These are phyloP conservation scores for Knipowitschia caucasica DNA, from an alignment of 2,797 vertebrate species.

Conservation along the genomic window DNA sequence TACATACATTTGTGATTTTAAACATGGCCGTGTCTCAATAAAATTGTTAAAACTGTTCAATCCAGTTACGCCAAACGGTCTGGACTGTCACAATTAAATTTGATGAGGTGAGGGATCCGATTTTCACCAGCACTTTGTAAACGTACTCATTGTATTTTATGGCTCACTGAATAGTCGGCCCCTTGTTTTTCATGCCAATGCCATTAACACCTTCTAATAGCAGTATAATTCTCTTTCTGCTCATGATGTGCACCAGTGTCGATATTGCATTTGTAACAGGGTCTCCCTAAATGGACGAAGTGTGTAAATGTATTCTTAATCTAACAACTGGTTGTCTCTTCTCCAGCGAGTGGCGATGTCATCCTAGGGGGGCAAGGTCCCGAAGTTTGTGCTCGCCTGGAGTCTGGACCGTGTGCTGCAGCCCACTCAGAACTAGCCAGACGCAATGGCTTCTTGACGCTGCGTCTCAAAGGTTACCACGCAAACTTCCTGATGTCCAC, in stretches of 20 bases:
- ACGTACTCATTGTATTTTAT: background rate
- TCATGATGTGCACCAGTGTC: background rate
- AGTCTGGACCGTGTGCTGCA: constrained; percentile 85
- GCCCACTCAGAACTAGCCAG: constrained; percentile 86
- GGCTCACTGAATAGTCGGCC: background rate
- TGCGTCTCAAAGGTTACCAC: constrained; percentile 86
- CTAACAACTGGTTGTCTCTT: constrained; percentile 1
- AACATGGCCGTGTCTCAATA: no score
- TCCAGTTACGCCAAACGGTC: no score
- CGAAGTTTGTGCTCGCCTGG: constrained; percentile 86
- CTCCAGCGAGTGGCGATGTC: constrained; percentile 28
- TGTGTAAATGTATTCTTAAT: background rate
- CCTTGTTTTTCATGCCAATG: background rate
- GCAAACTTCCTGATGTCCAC: constrained; percentile 90
- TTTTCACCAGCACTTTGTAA: no score
- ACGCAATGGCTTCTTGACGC: constrained; percentile 93
- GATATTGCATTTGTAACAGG: background rate
- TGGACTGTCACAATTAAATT: no score
- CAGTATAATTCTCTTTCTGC: background rate
- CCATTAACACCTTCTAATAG: background rate
- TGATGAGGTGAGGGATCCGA: no score
- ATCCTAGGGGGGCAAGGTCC: constrained; percentile 57
- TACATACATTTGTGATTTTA: no score
- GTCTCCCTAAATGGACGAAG: background rate
- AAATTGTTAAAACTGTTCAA: no score